A percentile compares a stretch with the other conserved stretches of the same genome.
phyloP scores from a whole-genome alignment of 2,888 invertebrate species.

The Ornithoptera priamus region DNA sequence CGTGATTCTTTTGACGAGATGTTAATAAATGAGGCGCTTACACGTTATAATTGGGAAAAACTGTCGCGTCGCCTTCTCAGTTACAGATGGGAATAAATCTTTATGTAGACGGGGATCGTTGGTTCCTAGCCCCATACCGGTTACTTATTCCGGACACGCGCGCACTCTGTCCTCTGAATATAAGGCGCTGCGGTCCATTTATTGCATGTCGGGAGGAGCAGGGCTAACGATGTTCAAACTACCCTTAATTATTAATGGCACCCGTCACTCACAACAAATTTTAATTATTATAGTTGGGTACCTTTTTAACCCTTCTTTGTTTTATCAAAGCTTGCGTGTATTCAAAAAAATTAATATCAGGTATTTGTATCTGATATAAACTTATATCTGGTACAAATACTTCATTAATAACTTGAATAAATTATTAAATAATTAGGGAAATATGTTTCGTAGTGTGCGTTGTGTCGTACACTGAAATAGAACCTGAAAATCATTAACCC shows the following conservation, averaged over 20 bases:
- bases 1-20: conserved; percentile 73
- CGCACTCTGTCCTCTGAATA: conserved; percentile 74
- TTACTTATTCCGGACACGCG: conserved; percentile 72
- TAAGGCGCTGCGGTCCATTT: conserved; percentile 70
- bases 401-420: no score
- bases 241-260: conserved; percentile 70
- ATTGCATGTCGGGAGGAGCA: conserved; percentile 59
- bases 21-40: conserved; percentile 76
- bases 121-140: conserved; percentile 42
- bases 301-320: not conserved
- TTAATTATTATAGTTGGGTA: conserved; percentile 7
- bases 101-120: conserved; percentile 71
- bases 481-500: no score
- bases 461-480: no score
- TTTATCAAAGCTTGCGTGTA: not conserved
- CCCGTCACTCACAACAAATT: conserved; percentile 40
- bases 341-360: not conserved
- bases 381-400: no score
- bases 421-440: no score
- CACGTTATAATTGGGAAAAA: conserved; percentile 78
- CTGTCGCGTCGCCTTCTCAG: conserved; percentile 76
- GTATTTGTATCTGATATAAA: no score
- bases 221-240: conserved; percentile 66
- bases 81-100: conserved; percentile 79
- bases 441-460: no score